Conservation (phyloP, 2,113 vertebrate species). For the Henicopernis longicauda region DNA sequence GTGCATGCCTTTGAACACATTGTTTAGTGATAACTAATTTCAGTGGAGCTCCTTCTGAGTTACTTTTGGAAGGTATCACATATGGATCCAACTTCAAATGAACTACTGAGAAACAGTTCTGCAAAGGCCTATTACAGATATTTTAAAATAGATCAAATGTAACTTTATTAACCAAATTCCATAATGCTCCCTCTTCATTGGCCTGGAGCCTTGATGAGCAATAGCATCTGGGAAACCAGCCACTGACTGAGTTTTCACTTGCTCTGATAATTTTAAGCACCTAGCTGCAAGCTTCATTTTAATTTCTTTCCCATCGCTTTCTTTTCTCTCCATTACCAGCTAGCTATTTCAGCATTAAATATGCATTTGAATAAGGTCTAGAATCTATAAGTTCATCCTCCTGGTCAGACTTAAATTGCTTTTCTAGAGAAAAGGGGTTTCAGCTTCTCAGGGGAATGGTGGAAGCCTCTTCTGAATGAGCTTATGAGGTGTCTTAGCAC, state of each 20-base stretch:
- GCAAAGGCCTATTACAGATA: not conserved
- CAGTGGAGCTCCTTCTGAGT: not conserved
- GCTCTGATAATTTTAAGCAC: not conserved
- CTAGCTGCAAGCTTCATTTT: not conserved
- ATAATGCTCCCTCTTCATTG: not conserved
- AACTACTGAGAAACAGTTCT: not conserved
- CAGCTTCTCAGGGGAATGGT: not conserved
- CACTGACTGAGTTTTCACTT: not conserved
- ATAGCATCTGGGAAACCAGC: not conserved
- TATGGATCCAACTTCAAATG: not conserved
- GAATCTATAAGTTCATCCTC: not conserved
- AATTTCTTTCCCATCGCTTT: not conserved
- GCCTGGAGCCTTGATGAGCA: not conserved
- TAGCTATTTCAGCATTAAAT: not conserved
- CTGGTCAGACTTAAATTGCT: not conserved
- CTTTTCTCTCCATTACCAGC: not conserved
- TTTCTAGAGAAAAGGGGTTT: not conserved
- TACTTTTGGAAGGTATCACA: not conserved
- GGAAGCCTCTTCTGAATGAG: not conserved
- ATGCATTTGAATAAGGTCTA: not conserved
- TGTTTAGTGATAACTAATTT: not conserved
- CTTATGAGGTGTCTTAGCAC: not conserved
- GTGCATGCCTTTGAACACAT: not conserved
- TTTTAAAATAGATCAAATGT: not conserved
- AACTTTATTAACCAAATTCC: not conserved